Conservation (phyloP, 2,113 vertebrate genomes). For the Pardalotus punctatus region DNA sequence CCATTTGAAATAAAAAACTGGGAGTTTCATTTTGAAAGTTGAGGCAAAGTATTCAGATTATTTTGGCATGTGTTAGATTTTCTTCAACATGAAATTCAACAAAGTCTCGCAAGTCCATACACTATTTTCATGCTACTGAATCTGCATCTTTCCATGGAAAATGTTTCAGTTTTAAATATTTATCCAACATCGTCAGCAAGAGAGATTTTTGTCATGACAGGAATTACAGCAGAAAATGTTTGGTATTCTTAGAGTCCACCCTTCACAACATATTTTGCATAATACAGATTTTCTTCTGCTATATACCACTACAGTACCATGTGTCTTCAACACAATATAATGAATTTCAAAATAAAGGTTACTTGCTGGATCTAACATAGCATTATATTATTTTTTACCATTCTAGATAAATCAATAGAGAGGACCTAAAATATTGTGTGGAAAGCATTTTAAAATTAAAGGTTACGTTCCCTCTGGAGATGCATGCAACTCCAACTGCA, state of each 20-base stretch:
- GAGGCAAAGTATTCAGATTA: slow-evolving; percentile 30
- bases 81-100: slow-evolving; percentile 36
- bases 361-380: background rate
- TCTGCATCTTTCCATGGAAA: slow-evolving; percentile 28
- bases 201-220: slow-evolving; percentile 29
- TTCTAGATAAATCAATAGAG: background rate
- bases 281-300: background rate
- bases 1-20: background rate
- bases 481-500: background rate
- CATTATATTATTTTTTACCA: background rate
- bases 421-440: background rate
- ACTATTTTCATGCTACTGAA: slow-evolving; percentile 38
- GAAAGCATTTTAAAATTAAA: background rate
- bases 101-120: slow-evolving; percentile 36
- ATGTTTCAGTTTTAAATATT: slow-evolving; percentile 27
- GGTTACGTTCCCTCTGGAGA: background rate
- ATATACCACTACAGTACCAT: background rate
- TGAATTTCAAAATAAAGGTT: background rate
- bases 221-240: slow-evolving; percentile 16
- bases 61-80: slow-evolving; percentile 19
- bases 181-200: slow-evolving; percentile 21
- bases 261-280: slow-evolving; percentile 25
- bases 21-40: slow-evolving; percentile 24
- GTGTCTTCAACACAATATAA: background rate
- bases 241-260: slow-evolving; percentile 1